These are phyloP conservation scores for Drosophila lutescens DNA, from an alignment of 2,888 invertebrate genomes.

Conservation along the genomic window DNA sequence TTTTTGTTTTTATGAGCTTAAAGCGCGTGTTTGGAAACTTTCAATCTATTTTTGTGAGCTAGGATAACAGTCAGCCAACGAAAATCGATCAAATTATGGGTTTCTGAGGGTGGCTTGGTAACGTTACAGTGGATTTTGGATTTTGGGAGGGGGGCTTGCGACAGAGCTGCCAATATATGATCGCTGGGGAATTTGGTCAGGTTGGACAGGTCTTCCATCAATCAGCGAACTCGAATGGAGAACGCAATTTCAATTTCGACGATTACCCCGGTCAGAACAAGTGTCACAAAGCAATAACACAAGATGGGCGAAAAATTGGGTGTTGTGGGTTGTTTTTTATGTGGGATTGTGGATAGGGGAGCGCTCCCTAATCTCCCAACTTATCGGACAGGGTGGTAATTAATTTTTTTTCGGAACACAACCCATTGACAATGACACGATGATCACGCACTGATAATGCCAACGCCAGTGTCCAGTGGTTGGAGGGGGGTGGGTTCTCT, in stretches of 20 bases:
- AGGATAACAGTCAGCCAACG: constrained; percentile 24
- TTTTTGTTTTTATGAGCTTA: constrained; percentile 14
- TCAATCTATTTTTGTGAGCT: constrained; percentile 36
- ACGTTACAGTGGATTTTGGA: background rate
- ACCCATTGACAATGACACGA: constrained; percentile 59
- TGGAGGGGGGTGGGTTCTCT: background rate
- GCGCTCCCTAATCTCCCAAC: constrained; percentile 38
- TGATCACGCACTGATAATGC: constrained; percentile 68
- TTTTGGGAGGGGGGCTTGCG: background rate
- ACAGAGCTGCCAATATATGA: background rate
- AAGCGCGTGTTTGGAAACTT: constrained; percentile 40
- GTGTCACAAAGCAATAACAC: constrained; percentile 26
- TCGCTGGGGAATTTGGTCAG: background rate
- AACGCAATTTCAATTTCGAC: constrained; percentile 39
- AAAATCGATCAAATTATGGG: constrained; percentile 37
- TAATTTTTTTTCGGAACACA: constrained; percentile 20
- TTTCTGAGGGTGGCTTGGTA: constrained; percentile 2
- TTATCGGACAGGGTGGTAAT: constrained; percentile 49
- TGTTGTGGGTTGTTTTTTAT: background rate
- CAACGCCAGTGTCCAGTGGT: constrained; percentile 31
- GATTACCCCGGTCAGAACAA: constrained; percentile 29
- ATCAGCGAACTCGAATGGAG: constrained; percentile 27
- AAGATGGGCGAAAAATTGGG: background rate
- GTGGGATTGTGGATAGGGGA: background rate
- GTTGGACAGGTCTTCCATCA: constrained; percentile 29